Percentiles rank a stretch among this genome's conserved stretches.
Evolutionary conservation across 2,797 vertebrate species (phyloP).

Genomic region (Petrocephalus schoutedeni): DNA sequence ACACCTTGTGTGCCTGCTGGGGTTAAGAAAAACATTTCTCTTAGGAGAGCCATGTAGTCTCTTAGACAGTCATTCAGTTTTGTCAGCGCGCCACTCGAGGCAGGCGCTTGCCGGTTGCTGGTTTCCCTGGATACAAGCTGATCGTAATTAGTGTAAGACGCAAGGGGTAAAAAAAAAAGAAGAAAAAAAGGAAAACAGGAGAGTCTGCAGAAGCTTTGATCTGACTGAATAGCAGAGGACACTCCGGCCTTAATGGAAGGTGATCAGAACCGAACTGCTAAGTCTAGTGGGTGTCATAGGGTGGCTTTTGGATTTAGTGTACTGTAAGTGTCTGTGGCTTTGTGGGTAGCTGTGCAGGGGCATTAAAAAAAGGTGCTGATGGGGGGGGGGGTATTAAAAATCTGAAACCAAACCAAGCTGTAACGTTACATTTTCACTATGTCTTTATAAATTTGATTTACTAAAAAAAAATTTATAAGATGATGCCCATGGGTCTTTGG

Average conservation of each 20-base stretch:
- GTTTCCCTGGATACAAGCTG: conserved; percentile 12
- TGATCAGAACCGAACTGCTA: neutral
- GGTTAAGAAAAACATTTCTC: neutral
- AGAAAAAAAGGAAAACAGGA: neutral
- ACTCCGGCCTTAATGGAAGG: neutral
- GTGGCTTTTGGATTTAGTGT: neutral
- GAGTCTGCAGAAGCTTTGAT: neutral
- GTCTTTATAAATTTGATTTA: neutral
- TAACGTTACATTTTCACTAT: neutral
- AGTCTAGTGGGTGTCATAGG: neutral
- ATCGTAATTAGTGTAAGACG: neutral
- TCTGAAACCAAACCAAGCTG: neutral
- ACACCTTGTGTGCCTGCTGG: neutral
- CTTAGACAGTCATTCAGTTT: neutral
- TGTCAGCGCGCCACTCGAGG: neutral
- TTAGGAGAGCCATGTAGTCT: neutral
- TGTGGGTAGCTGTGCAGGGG: neutral
- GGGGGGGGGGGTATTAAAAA: neutral
- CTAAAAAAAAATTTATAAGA: neutral
- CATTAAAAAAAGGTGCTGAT: neutral
- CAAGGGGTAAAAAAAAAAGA: neutral
- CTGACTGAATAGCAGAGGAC: neutral
- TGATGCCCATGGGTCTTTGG: neutral
- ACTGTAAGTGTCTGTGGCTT: neutral
- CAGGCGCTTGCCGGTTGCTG: neutral